phyloP scores from a whole-genome alignment of 1,140 invertebrate species.

The Riptortus pedestris region DNA sequence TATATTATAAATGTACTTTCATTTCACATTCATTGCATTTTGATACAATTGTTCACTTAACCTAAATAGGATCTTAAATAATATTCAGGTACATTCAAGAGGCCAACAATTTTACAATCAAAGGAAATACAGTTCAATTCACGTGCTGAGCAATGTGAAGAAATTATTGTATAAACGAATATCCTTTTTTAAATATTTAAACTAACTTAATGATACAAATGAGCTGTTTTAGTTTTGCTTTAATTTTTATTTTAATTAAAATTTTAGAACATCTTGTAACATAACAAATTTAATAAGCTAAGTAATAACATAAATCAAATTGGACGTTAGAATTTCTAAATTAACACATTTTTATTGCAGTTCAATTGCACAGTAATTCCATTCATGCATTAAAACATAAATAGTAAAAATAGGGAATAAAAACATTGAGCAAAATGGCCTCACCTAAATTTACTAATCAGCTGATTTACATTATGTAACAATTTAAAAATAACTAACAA shows the following conservation, averaged over 20 bases:
- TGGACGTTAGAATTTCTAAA: constrained; percentile 8
- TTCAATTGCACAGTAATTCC: constrained; percentile 7
- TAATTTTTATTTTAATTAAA: constrained; percentile 2
- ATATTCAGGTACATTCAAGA: constrained; percentile 19
- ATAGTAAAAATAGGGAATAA: neutral
- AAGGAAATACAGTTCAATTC: neutral
- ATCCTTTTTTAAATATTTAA: neutral
- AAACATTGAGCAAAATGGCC: neutral
- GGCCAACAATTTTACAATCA: neutral
- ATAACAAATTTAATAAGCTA: neutral
- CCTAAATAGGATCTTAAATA: constrained; percentile 16
- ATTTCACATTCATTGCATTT: constrained; percentile 13
- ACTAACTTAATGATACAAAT: neutral
- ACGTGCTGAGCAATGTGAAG: neutral
- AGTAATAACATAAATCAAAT: neutral
- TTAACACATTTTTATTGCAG: neutral
- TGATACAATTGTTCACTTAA: neutral
- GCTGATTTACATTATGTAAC: too few species aligned
- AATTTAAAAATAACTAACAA: neutral
- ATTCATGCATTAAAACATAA: neutral
- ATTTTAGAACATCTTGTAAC: neutral
- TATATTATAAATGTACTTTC: neutral
- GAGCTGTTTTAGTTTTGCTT: neutral
- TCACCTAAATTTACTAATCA: neutral
- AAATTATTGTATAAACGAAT: neutral